Evolutionary conservation across 2,888 invertebrate species (phyloP).

Genomic region (Drosophila birchii): DNA sequence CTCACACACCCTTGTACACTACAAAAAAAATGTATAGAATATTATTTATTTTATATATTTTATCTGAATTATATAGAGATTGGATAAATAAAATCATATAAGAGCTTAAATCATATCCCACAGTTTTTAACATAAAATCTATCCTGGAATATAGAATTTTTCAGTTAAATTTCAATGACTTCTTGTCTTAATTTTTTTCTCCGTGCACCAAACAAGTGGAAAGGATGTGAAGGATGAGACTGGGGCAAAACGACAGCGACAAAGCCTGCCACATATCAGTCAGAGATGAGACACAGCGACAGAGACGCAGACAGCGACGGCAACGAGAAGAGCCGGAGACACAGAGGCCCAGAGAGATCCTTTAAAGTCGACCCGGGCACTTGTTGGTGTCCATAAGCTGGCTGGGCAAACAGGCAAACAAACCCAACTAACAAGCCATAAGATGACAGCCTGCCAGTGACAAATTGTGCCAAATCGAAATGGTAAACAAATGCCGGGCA

Average conservation of each 20-base stretch:
- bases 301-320: slow-evolving; percentile 28
- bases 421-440: slow-evolving; percentile 80
- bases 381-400: slow-evolving; percentile 81
- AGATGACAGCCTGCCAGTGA: slow-evolving; percentile 80
- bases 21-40: slow-evolving; percentile 4
- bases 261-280: slow-evolving; percentile 71
- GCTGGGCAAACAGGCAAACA: slow-evolving; percentile 78
- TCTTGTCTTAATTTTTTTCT: neutral
- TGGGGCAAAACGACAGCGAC: slow-evolving; percentile 33
- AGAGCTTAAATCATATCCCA: neutral
- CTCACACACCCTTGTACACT: slow-evolving; percentile 21
- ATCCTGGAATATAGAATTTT: too few relatives aligned
- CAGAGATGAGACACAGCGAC: slow-evolving; percentile 41
- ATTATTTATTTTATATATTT: neutral
- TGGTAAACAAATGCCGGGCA: slow-evolving; percentile 74
- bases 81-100: neutral
- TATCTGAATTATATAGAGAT: neutral
- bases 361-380: slow-evolving; percentile 68
- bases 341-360: slow-evolving; percentile 44
- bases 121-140: too few relatives aligned
- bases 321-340: slow-evolving; percentile 27
- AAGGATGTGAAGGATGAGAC: slow-evolving; percentile 26
- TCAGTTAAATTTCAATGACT: neutral
- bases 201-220: neutral
- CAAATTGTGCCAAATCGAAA: slow-evolving; percentile 81